Evolutionary conservation across 2,797 vertebrate species (phyloP), one percentile per base, ranked within the genome.

Genomic region (Orientallactaga sibirica): DNA sequence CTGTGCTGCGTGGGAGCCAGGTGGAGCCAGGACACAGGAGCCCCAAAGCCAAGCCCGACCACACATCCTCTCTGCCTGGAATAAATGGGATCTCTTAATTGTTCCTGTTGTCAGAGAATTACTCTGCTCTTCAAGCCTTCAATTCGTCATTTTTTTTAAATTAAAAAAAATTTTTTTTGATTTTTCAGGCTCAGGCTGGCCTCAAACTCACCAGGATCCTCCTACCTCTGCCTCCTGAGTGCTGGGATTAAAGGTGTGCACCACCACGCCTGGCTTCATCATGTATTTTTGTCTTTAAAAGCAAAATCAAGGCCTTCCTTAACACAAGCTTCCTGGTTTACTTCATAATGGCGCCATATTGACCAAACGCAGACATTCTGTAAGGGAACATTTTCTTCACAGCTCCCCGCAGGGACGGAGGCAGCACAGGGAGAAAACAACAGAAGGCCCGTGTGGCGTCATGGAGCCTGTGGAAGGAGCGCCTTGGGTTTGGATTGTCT

Each of bases 21-120:
- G 16, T 0, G 1, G 48, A 48, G 75, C 27, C 14, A 11, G 41
- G 9, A 22, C 2, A 18, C 24, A 55, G 70, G 61, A 87, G 82
- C 61, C 16, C 0, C 7, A 24, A 77, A 6, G 15, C 41, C 12
- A 2, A 0, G 3, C 14, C 10, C 1, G 5, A 19, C 61, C 75
- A 12, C 81, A 27, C 12, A 3, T 29, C 12, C 16, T 22, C 77
- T 92, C 33, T 11, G 41, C 67, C 12, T 12, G 3, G 64, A 16
- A n/a, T 68, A 22, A 82, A 88, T 14, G 55, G 43, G 55, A 18
- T 67, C 18, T 16, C 55, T 64, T 48, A 52, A 55, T 48, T 61
- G 27, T 62, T 83, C 16, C 77, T 75, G 52, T 74, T 75, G 61
- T 74, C 77, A 89, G 77, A 74, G 41, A 75, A n/a, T 33, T 37